These are phyloP conservation scores for Corydoras maculifer DNA, from an alignment of 2,113 vertebrate species.

Conservation along the genomic window DNA sequence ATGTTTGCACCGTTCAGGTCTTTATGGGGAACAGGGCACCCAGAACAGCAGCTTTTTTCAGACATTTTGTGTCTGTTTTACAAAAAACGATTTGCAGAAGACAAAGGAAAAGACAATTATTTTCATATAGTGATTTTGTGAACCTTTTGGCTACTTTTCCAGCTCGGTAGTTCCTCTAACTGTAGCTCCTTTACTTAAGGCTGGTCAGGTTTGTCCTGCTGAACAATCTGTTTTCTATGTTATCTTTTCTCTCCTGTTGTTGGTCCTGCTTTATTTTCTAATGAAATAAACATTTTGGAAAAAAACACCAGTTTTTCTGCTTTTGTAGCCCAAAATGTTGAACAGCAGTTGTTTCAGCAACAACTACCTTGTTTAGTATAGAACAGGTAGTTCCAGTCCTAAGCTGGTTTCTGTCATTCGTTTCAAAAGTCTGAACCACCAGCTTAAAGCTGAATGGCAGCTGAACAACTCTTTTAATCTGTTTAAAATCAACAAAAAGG, in stretches of 20 bases:
- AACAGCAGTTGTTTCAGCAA: no score
- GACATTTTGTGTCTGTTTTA: slow-evolving; percentile 11
- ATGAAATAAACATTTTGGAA: slow-evolving; percentile 24
- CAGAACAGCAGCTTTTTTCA: slow-evolving; percentile 3
- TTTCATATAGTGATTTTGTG: slow-evolving; percentile 28
- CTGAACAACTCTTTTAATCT: no score
- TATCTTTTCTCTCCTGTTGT: slow-evolving; percentile 31
- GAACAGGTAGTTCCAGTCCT: no score
- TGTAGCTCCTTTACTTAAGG: slow-evolving; percentile 24
- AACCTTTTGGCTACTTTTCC: slow-evolving; percentile 13
- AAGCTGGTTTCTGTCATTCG: no score
- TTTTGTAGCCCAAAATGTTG: no score
- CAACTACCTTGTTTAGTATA: no score
- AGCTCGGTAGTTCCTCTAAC: slow-evolving; percentile 4
- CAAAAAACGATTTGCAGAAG: slow-evolving; percentile 12
- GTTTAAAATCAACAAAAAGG: no score
- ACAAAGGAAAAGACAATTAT: slow-evolving; percentile 19
- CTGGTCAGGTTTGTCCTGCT: slow-evolving; percentile 28
- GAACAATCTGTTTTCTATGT: slow-evolving; percentile 32
- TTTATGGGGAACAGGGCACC: slow-evolving; percentile 9
- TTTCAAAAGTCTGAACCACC: no score
- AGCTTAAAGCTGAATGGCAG: no score
- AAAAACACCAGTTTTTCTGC: neutral
- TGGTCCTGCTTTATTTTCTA: slow-evolving; percentile 30
- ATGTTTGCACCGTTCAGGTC: slow-evolving; percentile 7